Evolutionary conservation across 2,888 invertebrate genomes (phyloP).

Genomic region (Parnassius mnemosyne): DNA sequence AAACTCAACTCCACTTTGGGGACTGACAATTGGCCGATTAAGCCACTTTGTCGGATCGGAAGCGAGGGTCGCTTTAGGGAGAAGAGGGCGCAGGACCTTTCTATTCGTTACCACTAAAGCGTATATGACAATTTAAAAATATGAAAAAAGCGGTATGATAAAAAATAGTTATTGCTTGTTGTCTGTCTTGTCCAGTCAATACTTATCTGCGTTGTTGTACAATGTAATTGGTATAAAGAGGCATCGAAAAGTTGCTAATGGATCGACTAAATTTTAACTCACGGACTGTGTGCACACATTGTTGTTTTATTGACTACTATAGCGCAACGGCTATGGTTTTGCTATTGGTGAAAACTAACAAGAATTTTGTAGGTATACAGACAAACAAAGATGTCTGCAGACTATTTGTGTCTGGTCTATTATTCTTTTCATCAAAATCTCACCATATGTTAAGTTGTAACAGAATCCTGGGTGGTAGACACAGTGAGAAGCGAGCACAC

Average conservation of each 20-base stretch:
- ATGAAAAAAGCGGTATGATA: no score
- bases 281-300: slow-evolving; percentile 22
- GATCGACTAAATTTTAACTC: slow-evolving; percentile 33
- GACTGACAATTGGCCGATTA: no score
- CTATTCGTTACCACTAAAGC: no score
- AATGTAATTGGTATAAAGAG: slow-evolving; percentile 17
- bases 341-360: slow-evolving; percentile 9
- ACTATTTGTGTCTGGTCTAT: background rate
- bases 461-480: no score
- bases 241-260: slow-evolving; percentile 34
- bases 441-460: no score
- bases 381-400: background rate
- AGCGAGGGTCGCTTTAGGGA: no score
- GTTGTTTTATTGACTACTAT: slow-evolving; percentile 13
- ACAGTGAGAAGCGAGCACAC: no score
- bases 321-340: slow-evolving; percentile 6
- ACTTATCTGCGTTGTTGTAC: slow-evolving; percentile 7
- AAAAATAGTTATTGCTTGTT: background rate
- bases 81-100: no score
- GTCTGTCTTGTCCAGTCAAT: background rate
- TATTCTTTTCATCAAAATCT: no score
- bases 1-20: no score
- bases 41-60: no score
- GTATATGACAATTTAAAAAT: no score
- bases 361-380: background rate